These are phyloP conservation scores for Etheostoma nigrum DNA, from an alignment of 2,797 vertebrate genomes.

Conservation along the genomic window DNA sequence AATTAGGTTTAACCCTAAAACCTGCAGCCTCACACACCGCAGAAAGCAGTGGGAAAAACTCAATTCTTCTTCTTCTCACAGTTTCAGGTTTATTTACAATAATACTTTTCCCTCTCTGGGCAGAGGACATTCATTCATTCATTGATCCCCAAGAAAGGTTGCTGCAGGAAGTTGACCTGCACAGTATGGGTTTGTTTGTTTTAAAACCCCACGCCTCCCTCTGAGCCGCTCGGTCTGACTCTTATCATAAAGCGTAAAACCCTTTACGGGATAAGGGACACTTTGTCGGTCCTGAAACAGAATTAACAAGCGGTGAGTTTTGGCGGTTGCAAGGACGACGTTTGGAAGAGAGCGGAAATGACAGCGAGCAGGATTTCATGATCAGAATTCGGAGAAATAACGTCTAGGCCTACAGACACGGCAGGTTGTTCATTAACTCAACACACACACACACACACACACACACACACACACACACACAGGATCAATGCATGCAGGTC, in stretches of 20 bases:
- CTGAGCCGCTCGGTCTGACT: background rate
- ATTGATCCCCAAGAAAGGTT: background rate
- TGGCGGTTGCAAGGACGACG: background rate
- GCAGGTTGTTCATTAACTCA: constrained; percentile 42
- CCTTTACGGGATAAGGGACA: background rate
- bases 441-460: too few relatives aligned
- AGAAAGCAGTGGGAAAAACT: background rate
- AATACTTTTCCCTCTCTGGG: background rate
- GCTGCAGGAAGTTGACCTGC: background rate
- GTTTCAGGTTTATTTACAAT: background rate
- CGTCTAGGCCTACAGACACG: constrained; percentile 10
- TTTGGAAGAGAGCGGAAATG: background rate
- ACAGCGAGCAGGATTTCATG: background rate
- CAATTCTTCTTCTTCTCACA: too few relatives aligned
- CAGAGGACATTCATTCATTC: background rate
- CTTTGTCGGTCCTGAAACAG: background rate
- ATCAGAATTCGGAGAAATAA: constrained; percentile 6
- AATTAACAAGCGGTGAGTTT: background rate
- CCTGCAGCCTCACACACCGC: background rate
- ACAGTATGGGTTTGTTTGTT: background rate
- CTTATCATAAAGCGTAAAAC: background rate
- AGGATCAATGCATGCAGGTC: constrained; percentile 6
- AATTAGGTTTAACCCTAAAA: background rate
- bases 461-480: background rate
- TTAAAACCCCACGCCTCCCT: background rate